Base-by-base conservation (phyloP, 1,140 invertebrate species). In the Chelonus insularis region DNA sequence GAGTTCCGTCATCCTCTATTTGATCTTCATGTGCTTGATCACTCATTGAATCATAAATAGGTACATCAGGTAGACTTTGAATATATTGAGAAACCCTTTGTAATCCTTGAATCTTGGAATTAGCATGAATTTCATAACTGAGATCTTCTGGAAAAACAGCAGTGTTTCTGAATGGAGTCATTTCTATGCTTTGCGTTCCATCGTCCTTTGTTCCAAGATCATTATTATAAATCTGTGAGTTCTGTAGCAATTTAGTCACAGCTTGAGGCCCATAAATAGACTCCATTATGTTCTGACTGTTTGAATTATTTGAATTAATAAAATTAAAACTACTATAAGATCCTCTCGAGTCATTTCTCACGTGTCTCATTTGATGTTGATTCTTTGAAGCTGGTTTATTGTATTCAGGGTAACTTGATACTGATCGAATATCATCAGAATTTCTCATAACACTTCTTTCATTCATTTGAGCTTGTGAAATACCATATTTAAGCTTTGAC, bases 1-100 rank as follows among this genome's bases (percentile, higher is more conserved):
- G 6, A 1, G 8, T 20, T 36, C 29, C 20, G 2, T 11, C 41
- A 47, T 61, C 51, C 36, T 47, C 39, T 20, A 69, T 60, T 16
- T 68, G 68, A n/a, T 72, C 68, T 3, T 70, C 54, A n/a, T 65
- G 50, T 1, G 54, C 7, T 37, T 63, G 34, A 58, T 76, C 72
- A 60, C 67, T 68, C 23, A 65, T 51, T 4, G 66, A 16, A 1
- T 76, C 75, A 52, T 74, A 72, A 14, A 67, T 67, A 3, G 75
- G 68, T 20, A 67, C 52, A 52, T 78, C 79, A 1, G 79, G 78
- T 18, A 81, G 54, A 62, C 76, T 80, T 51, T 79, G 75, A 9
- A 79, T 76, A 36, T 78, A 79, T 14, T 80, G 77, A 0, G 75
- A 79, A 14, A 79, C 75, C 21, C 75, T 69, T 36, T 78, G 78